Conservation (phyloP, 2,888 invertebrate species). For the Diplazon laetatorius region DNA sequence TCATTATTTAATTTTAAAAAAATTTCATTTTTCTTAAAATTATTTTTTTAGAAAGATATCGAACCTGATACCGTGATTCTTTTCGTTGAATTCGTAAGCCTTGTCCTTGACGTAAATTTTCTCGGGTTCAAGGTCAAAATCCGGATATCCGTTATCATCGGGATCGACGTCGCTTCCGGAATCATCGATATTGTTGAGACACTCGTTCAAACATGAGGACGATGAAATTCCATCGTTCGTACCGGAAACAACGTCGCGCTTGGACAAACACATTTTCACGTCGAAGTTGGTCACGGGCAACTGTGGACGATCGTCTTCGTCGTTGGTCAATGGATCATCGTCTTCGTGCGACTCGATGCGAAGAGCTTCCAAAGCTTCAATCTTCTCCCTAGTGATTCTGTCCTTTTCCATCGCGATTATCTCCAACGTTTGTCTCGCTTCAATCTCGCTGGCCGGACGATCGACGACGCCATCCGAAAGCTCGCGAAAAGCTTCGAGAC, state of each 20-base stretch:
- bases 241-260: conserved; percentile 9
- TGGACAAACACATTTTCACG: conserved; percentile 43
- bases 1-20: no score
- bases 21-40: no score
- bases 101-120: conserved; percentile 71
- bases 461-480: conserved; percentile 30
- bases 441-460: conserved; percentile 56
- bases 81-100: conserved; percentile 76
- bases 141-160: conserved; percentile 9
- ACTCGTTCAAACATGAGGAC: not conserved
- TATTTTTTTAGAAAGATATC: conserved; percentile 21
- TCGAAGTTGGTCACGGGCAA: conserved; percentile 56
- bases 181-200: conserved; percentile 10
- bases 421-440: conserved; percentile 63
- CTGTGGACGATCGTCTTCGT: no score
- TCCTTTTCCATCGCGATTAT: conserved; percentile 70
- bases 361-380: conserved; percentile 66
- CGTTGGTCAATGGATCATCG: not conserved
- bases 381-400: conserved; percentile 68
- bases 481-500: conserved; percentile 35
- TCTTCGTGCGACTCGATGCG: conserved; percentile 64
- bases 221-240: conserved; percentile 3
- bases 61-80: conserved; percentile 77
- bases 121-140: not conserved
- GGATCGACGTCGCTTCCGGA: conserved; percentile 32